Conservation (phyloP, 2,797 vertebrate genomes). For the Liasis olivaceus region DNA sequence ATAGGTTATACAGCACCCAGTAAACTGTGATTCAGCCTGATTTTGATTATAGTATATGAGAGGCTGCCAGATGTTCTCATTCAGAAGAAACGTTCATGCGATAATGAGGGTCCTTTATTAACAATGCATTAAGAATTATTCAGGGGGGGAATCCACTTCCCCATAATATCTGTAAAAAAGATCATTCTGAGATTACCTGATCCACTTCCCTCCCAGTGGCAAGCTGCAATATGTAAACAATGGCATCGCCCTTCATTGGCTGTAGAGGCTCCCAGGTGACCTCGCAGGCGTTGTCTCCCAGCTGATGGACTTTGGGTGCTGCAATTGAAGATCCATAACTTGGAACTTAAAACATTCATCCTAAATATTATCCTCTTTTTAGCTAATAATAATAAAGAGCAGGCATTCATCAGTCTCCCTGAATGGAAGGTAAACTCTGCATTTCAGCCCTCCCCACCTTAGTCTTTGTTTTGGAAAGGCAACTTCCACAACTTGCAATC, state of each 20-base stretch:
- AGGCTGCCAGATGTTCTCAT: not conserved
- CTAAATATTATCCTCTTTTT: not conserved
- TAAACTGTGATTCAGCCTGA: not conserved
- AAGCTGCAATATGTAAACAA: conserved; percentile 81
- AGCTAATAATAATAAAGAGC: not conserved
- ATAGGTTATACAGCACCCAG: not conserved
- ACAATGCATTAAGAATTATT: not conserved
- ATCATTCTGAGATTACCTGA: conserved; percentile 67
- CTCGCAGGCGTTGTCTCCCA: conserved; percentile 74
- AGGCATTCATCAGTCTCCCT: not conserved
- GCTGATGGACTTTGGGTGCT: conserved; percentile 76
- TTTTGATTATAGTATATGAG: not conserved
- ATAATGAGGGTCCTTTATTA: not conserved
- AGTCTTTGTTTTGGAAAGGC: too few relatives aligned
- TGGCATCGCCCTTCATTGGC: conserved; percentile 80
- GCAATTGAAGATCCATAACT: not conserved
- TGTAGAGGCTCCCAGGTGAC: conserved; percentile 80
- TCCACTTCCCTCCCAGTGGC: conserved; percentile 76
- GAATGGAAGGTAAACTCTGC: not conserved
- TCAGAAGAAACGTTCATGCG: not conserved
- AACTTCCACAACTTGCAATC: too few relatives aligned
- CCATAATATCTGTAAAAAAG: not conserved
- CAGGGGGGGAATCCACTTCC: not conserved
- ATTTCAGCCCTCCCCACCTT: too few relatives aligned
- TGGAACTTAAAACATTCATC: not conserved